These are phyloP conservation scores for Chelidonichthys spinosus DNA, from an alignment of 2,797 vertebrate species.

Conservation along the genomic window DNA sequence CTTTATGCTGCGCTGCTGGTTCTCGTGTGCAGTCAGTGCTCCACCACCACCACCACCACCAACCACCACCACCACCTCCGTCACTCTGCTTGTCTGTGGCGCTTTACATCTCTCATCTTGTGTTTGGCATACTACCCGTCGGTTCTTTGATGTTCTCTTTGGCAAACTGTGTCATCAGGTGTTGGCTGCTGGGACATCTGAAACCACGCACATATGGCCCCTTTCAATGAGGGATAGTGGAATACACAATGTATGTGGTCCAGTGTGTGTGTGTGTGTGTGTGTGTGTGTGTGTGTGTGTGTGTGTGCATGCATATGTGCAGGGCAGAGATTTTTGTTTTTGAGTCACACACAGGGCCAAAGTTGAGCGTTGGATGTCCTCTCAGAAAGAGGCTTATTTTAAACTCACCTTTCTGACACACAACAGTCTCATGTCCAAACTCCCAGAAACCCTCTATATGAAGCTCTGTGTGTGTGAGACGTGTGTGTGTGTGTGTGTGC, in stretches of 20 bases:
- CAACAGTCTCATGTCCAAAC: constrained; percentile 44
- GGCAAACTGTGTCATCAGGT: constrained; percentile 82
- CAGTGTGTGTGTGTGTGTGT: constrained; percentile 29
- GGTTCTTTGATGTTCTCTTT: constrained; percentile 79
- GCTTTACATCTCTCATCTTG: constrained; percentile 80
- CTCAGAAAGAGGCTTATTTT: constrained; percentile 50
- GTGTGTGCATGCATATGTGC: constrained; percentile 48
- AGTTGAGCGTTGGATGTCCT: constrained; percentile 41
- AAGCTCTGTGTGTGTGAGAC: constrained; percentile 47
- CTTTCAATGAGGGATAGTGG: constrained; percentile 55
- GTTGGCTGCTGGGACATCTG: constrained; percentile 76
- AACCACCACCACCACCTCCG: constrained; percentile 35
- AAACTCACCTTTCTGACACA: constrained; percentile 44
- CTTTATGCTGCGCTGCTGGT: constrained; percentile 66
- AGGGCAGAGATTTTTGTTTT: constrained; percentile 11
- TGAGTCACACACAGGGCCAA: constrained; percentile 49
- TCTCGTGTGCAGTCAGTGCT: constrained; percentile 73
- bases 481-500: constrained; percentile 24
- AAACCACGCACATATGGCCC: constrained; percentile 67
- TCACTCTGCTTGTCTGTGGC: constrained; percentile 84
- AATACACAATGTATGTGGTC: constrained; percentile 47
- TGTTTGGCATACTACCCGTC: constrained; percentile 81
- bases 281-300: constrained; percentile 36
- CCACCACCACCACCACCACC: constrained; percentile 60
- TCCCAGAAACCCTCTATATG: constrained; percentile 37